These are phyloP conservation scores for Cotesia vestalis DNA, from an alignment of 1,140 invertebrate species.

Conservation along the genomic window DNA sequence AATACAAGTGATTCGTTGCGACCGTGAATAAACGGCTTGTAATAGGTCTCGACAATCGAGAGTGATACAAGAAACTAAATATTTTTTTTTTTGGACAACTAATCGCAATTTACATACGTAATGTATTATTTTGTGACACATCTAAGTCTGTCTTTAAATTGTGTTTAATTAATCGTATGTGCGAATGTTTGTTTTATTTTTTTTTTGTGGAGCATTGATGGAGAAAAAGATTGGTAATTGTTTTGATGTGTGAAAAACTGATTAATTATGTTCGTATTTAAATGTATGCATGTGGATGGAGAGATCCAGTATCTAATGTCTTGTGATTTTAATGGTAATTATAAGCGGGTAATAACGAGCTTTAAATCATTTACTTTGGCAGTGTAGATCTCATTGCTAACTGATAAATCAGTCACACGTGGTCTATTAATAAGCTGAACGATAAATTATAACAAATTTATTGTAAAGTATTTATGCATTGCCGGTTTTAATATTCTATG, in stretches of 20 bases:
- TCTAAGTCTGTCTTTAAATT: no score
- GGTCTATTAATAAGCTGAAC: conserved; percentile 12
- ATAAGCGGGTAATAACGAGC: background rate
- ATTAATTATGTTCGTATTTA: background rate
- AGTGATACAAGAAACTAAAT: conserved; percentile 24
- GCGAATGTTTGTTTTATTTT: no score
- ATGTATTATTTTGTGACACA: background rate
- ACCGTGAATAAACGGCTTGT: conserved; percentile 26
- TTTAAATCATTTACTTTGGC: conserved; percentile 16
- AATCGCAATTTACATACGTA: conserved; percentile 42
- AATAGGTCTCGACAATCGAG: conserved; percentile 25
- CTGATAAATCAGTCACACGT: conserved; percentile 10
- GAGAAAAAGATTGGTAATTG: no score
- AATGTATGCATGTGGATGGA: background rate
- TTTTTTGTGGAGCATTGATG: no score
- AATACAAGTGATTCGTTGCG: conserved; percentile 14
- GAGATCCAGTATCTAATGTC: background rate
- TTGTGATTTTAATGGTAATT: no score
- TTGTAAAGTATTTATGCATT: background rate
- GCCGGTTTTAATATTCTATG: conserved; percentile 2
- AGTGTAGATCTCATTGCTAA: background rate
- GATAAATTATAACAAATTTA: conserved; percentile 19
- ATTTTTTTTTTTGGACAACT: conserved; percentile 29
- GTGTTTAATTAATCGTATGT: no score
- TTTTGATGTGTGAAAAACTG: background rate